These are phyloP conservation scores for Pimephales promelas DNA, from an alignment of 2,113 vertebrate genomes.

Conservation along the genomic window DNA sequence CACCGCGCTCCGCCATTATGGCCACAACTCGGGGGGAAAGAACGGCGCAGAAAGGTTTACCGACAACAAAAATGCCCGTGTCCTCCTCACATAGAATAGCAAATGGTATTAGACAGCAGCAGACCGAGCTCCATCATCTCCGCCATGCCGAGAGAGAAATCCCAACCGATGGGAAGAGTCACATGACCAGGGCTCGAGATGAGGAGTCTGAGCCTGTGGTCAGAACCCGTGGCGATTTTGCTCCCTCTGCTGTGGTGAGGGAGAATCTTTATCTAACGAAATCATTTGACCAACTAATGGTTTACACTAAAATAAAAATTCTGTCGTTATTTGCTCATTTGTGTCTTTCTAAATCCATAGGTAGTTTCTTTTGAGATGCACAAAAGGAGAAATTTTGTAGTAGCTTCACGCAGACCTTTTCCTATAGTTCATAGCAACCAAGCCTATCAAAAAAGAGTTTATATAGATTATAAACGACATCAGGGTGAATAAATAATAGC, in stretches of 20 bases:
- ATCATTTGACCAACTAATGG: neutral
- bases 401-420: neutral
- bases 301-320: neutral
- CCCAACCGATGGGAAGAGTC: conserved; percentile 60
- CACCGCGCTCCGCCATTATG: conserved; percentile 83
- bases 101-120: conserved; percentile 36
- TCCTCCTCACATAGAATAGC: conserved; percentile 57
- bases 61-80: conserved; percentile 27
- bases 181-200: conserved; percentile 65
- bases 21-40: conserved; percentile 57
- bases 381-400: neutral
- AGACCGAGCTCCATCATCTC: conserved; percentile 71
- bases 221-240: conserved; percentile 28
- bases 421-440: neutral
- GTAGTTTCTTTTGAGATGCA: neutral
- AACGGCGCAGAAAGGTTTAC: conserved; percentile 39
- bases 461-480: neutral
- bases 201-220: conserved; percentile 43
- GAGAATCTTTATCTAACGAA: neutral
- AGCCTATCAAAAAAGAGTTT: neutral
- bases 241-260: conserved; percentile 67
- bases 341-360: neutral
- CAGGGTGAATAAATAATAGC: neutral
- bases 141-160: conserved; percentile 76
- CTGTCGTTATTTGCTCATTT: neutral